A percentile compares a stretch with the other conserved stretches of the same genome.
These are phyloP conservation scores for Gallinago media DNA, from an alignment of 2,113 vertebrate genomes.

Conservation along the genomic window DNA sequence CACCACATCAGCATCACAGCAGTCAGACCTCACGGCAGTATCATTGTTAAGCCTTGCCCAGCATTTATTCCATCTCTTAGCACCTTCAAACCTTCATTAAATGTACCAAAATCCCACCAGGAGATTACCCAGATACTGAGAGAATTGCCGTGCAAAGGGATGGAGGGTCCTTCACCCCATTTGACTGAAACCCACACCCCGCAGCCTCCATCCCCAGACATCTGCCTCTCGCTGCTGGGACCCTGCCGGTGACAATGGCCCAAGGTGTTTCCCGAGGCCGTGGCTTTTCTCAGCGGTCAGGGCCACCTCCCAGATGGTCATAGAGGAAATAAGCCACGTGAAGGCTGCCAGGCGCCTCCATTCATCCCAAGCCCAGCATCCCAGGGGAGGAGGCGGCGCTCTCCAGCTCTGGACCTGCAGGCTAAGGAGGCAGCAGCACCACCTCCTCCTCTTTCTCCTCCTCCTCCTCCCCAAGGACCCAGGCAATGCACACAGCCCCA, in stretches of 20 bases:
- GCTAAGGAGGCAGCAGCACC: neutral
- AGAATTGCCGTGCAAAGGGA: neutral
- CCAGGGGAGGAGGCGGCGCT: accelerated
- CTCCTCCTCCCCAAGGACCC: neutral
- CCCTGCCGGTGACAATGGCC: accelerated
- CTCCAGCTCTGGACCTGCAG: accelerated
- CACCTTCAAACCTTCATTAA: neutral
- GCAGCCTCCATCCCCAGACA: neutral
- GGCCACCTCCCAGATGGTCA: neutral
- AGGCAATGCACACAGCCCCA: neutral
- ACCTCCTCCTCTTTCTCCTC: neutral
- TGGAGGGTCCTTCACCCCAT: neutral
- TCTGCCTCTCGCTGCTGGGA: neutral
- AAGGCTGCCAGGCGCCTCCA: neutral
- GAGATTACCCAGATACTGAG: neutral
- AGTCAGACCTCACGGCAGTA: neutral
- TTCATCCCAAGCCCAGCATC: accelerated
- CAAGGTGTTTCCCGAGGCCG: neutral
- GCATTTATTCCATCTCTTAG: neutral
- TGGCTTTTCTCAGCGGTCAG: neutral
- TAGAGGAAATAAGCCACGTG: neutral
- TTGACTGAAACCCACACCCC: accelerated
- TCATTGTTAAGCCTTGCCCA: neutral
- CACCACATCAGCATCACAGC: accelerated
- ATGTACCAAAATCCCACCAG: neutral